phyloP scores from a whole-genome alignment of 2,888 invertebrate species.

The Andrena trimmerana region DNA sequence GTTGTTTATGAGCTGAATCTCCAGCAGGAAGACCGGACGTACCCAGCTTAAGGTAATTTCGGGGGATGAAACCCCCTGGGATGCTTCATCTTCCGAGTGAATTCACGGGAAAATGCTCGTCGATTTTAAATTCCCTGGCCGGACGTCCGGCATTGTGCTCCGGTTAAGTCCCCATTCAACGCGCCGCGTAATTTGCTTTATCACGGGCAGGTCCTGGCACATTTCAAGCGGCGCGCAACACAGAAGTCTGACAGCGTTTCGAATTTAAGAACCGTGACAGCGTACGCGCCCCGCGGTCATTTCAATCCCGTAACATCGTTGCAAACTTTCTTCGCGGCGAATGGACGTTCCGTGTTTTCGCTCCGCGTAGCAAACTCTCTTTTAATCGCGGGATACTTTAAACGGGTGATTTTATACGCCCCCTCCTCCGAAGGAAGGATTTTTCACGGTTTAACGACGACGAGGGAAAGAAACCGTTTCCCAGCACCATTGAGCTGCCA shows the following conservation, averaged over 20 bases:
- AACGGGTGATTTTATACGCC: background rate
- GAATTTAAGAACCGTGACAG: background rate
- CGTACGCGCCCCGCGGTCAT: background rate
- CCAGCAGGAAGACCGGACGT: conserved; percentile 8
- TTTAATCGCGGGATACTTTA: background rate
- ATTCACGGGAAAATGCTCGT: conserved; percentile 20
- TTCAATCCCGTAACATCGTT: conserved; percentile 16
- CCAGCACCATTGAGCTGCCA: conserved; percentile 3
- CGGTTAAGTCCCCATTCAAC: conserved; percentile 31
- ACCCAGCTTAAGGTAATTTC: conserved; percentile 39
- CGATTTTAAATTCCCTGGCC: conserved; percentile 31
- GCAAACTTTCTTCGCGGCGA: background rate
- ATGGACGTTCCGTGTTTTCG: background rate
- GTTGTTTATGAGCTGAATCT: background rate
- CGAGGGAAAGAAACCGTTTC: background rate
- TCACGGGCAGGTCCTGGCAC: conserved; percentile 2
- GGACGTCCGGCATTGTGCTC: conserved; percentile 12
- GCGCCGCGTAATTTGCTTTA: conserved; percentile 29
- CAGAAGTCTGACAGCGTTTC: background rate
- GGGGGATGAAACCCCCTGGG: background rate
- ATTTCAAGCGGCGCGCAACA: background rate
- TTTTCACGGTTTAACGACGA: background rate
- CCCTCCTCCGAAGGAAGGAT: background rate
- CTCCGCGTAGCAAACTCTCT: background rate
- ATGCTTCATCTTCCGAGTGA: conserved; percentile 21